Evolutionary conservation across 2,113 vertebrate genomes (phyloP), one percentile per base, ranked within the genome.

Genomic region (Siphamia tubifer): DNA sequence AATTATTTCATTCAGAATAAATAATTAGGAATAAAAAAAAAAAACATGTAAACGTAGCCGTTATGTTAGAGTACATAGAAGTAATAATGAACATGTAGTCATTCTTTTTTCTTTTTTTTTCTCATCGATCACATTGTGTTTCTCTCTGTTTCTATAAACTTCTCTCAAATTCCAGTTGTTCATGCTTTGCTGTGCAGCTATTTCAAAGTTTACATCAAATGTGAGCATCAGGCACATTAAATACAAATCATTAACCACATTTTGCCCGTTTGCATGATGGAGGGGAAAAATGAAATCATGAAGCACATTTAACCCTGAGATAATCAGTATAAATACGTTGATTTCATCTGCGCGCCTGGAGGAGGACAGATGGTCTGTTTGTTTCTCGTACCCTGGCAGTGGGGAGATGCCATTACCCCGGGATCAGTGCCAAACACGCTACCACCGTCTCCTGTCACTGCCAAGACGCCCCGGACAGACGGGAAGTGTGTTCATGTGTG

Each of bases 311-410:
- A 70, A 77, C 57, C 61, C 70, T 27, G 49, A 66, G 68, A 62
- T 77, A 44, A 77, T 70, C 65, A 30, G 43, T 72, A 42, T 79
- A 70, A 79, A 81, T 82, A 77, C 83, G 77, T 69, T 13, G 8
- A 69, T 66, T 68, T 80, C 47, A 58, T 66, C 39, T 36, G 67
- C 67, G 66, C 45, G 67, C 48, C 76, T 38, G 72, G 62, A 68
- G 82, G 10, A 44, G 68, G 53, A 78, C 89, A 90, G 89, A 90
- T 90, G 89, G 87, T 71, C 35, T 6, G 79, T 79, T 89, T 79
- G 86, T 85, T 83, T 76, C 80, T 71, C 13, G 15, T 30, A 38
- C 53, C 60, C 74, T 81, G 80, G 77, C 73, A 79, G n/a, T 51
- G 72, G 70, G 63, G 47, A 77, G 76, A 82, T 75, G 82, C 83